Evolutionary conservation across 2,113 vertebrate genomes (phyloP).

Genomic region (Megatriorchis doriae): DNA sequence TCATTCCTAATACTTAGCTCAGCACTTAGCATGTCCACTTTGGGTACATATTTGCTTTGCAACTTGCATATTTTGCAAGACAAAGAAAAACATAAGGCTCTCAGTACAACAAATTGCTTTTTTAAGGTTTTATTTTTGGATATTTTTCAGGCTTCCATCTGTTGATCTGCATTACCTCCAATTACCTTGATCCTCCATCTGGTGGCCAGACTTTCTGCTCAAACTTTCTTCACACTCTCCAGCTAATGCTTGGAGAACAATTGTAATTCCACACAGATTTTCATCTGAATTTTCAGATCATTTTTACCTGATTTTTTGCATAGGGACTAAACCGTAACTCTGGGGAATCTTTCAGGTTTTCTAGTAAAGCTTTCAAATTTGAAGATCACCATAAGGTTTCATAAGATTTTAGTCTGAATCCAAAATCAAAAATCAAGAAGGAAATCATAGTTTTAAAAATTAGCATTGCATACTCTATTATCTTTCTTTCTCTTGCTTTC

Average conservation of each 20-base stretch:
- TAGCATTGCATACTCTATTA: not conserved
- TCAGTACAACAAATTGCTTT: not conserved
- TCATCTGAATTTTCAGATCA: not conserved
- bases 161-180: not conserved
- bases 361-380: not conserved
- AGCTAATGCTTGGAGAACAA: not conserved
- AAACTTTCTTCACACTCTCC: not conserved
- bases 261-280: not conserved
- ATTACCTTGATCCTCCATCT: not conserved
- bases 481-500: not conserved
- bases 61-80: not conserved
- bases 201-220: not conserved
- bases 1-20: not conserved
- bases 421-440: not conserved
- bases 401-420: not conserved
- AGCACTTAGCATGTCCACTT: not conserved
- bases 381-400: not conserved
- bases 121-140: not conserved
- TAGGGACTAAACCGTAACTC: not conserved
- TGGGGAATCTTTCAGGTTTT: not conserved
- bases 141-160: not conserved
- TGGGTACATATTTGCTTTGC: not conserved
- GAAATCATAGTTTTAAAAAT: not conserved
- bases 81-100: not conserved
- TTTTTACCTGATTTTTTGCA: not conserved